A percentile compares a stretch with the other conserved stretches of the same genome.
These are phyloP conservation scores for Yponomeuta malinellus DNA, from an alignment of 2,888 invertebrate species.

Conservation along the genomic window DNA sequence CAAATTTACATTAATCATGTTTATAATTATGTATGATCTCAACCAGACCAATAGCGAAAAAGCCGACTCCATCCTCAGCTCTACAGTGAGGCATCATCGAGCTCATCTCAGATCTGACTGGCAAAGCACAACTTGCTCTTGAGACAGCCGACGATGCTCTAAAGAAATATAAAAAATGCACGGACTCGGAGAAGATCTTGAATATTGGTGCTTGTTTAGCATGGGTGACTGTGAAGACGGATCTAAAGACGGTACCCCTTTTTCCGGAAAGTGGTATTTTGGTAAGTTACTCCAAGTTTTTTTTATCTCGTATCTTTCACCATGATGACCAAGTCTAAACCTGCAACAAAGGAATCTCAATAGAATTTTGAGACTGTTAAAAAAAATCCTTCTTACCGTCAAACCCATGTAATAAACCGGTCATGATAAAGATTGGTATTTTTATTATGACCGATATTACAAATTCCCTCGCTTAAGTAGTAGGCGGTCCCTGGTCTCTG, in stretches of 20 bases:
- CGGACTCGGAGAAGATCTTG: slow-evolving; percentile 34
- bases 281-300: slow-evolving; percentile 32
- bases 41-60: slow-evolving; percentile 38
- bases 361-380: too few species aligned
- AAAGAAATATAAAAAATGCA: slow-evolving; percentile 48
- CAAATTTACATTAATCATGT: too few species aligned
- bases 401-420: too few species aligned
- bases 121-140: slow-evolving; percentile 34
- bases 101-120: slow-evolving; percentile 34
- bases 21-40: too few species aligned
- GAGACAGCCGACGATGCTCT: slow-evolving; percentile 35
- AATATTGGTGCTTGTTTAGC: slow-evolving; percentile 48
- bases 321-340: background rate
- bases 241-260: slow-evolving; percentile 41
- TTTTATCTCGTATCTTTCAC: background rate
- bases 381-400: too few species aligned
- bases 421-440: too few species aligned
- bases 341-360: too few species aligned
- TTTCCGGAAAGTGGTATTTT: slow-evolving; percentile 42
- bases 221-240: slow-evolving; percentile 41
- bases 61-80: slow-evolving; percentile 40
- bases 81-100: slow-evolving; percentile 36
- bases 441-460: too few species aligned
- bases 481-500: too few species aligned
- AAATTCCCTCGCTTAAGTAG: too few species aligned